Evolutionary conservation across 1,140 invertebrate species (phyloP).

Genomic region (Drosophila guanche): DNA sequence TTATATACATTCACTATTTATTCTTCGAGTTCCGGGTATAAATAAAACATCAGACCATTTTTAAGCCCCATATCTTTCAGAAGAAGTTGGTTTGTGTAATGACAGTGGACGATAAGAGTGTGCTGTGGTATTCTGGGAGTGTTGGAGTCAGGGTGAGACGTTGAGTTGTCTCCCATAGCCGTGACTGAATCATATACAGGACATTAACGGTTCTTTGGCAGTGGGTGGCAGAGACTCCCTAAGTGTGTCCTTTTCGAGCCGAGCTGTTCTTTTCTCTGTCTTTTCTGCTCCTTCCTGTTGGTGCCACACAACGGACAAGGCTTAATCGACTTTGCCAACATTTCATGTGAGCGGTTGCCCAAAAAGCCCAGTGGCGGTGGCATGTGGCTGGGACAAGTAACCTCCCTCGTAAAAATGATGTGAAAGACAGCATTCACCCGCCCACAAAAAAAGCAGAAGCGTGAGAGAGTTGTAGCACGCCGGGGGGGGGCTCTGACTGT

Average conservation of each 20-base stretch:
- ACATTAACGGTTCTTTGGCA: slow-evolving; percentile 31
- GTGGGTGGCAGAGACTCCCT: no score
- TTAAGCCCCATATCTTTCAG: no score
- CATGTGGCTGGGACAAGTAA: not conserved
- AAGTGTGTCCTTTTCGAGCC: slow-evolving; percentile 16
- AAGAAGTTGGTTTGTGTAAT: slow-evolving; percentile 25
- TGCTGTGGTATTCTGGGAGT: no score
- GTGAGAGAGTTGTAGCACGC: no score
- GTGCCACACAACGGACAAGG: slow-evolving; percentile 36
- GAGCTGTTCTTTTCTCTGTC: slow-evolving; percentile 21
- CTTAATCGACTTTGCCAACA: slow-evolving; percentile 79
- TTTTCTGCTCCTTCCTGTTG: slow-evolving; percentile 9
- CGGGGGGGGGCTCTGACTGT: slow-evolving; percentile 4
- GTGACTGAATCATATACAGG: slow-evolving; percentile 56
- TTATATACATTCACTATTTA: no score
- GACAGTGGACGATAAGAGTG: slow-evolving; percentile 22
- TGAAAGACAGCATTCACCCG: slow-evolving; percentile 60
- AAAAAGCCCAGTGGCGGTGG: slow-evolving; percentile 1
- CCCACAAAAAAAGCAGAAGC: not conserved
- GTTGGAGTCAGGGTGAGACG: not conserved
- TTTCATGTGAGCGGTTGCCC: slow-evolving; percentile 75
- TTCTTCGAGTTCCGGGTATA: no score
- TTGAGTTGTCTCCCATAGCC: slow-evolving; percentile 12
- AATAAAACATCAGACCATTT: no score
- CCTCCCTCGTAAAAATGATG: slow-evolving; percentile 56